Base-by-base conservation (phyloP, 2,797 vertebrate species). In the Anabacerthia variegaticeps region DNA sequence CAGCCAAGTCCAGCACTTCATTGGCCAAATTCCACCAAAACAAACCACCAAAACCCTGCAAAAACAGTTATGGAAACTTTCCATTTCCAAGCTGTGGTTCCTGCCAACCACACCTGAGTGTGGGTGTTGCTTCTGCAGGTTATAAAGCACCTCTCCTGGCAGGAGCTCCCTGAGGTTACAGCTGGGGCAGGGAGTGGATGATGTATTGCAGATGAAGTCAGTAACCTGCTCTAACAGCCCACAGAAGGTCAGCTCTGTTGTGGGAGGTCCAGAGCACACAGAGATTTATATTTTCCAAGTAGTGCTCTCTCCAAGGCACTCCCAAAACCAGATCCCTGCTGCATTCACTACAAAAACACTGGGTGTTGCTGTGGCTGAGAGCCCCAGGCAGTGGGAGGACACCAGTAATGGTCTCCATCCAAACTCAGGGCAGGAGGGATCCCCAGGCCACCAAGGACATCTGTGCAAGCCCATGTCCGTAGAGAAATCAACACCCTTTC, bases 361-460 rank as follows among this genome's bases (percentile, higher is more conserved):
- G 52, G 1, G 5, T 22, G n/a, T 7, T 2, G 5, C 58, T 21
- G 12, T 0, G 2, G 61, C 55, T 23, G n/a, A 68, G 34, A 72
- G 49, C 32, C 46, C 24, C 65, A n/a, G 22, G 3, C 32, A 14
- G 43, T 0, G 16, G 1, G 2, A 79, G 54, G n/a, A 21, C 36
- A 14, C 0, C 1, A 28, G 14, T 26, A 32, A 7, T 2, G 24
- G 36, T 4, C 23, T n/a, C 39, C 41, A 18, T 17, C 56, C 77
- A 69, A 66, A 37, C 43, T 44, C 43, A 20, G 18, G 32, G 8
- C 39, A 49, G 32, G 41, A 76, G 32, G 14, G 28, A 68, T 65
- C 23, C 44, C 49, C 34, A 63, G 26, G 39, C 39, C 10, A 24
- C 49, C 41, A 12, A 39, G 56, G 22, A 14, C n/a, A 41, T 12